Evolutionary conservation across 2,888 invertebrate genomes (phyloP), one percentile per base, ranked within the genome.

Genomic region (Oligia strigilis): DNA sequence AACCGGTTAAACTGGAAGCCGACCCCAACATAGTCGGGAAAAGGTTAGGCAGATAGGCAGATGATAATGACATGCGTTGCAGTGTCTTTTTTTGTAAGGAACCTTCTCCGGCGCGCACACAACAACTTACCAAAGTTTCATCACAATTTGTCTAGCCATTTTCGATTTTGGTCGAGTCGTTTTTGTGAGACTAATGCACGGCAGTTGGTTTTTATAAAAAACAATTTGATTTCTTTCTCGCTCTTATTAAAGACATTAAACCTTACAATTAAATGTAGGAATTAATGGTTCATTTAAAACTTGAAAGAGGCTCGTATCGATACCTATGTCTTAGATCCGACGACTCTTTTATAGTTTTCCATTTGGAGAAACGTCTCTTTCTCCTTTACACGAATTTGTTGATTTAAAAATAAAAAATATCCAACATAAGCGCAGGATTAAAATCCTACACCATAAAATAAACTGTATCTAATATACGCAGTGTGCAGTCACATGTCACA

Each of bases 401-500:
- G 14, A n/a, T 8, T 36, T 17, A 64, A 29, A 2, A 52, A 66
- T 29, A 29, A 29, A 29, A 60, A 72, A 52, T 5, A 43, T 4
- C 2, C 40, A 43, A 64, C 19, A 62, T 65, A 69, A 29, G n/a
- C 11, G 11, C 23, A 43, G 13, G 40, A 23, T 43, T 65, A 23
- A 40, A 65, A 65, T 66, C n/a, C 71, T 29, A 64, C 14, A 49
- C 60, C 67, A 83, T 69, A 69, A 60, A 85, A 58, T 62, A 83
- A 78, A 75, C 77, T n/a, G 82, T 52, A 52, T 80, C 75, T 87
- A 83, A 73, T 84, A 77, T 77, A 75, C 73, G 60, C 66, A 75
- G 77, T 65, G 73, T 78, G 75, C 72, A 86, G 82, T 89, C 89
- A 86, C 82, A 80, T 70, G 83, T 88, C 87, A 83, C 79, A 78